Percentiles rank a stretch among this genome's conserved stretches.
phyloP scores from a whole-genome alignment of 2,797 vertebrate genomes.

The Chelon labrosus region DNA sequence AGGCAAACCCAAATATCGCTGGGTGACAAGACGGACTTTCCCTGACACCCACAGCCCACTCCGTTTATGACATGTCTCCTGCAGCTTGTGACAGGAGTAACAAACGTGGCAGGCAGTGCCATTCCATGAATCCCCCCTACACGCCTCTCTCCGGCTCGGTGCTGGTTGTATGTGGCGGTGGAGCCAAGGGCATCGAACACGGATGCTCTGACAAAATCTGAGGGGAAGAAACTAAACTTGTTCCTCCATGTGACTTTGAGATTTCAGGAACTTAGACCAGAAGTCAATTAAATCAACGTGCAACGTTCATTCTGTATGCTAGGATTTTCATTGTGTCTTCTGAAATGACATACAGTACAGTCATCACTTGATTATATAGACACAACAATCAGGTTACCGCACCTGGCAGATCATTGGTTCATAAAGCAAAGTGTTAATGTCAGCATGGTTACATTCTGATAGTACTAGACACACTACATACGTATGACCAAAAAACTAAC shows the following conservation, averaged over 20 bases:
- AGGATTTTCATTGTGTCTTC: neutral
- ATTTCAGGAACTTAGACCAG: slow-evolving; percentile 15
- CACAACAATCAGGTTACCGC: too few relatives aligned
- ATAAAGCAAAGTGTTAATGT: neutral
- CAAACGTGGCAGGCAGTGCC: slow-evolving; percentile 41
- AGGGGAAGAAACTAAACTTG: neutral
- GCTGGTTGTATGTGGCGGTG: slow-evolving; percentile 26
- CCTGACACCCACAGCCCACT: slow-evolving; percentile 57
- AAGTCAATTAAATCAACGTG: slow-evolving; percentile 9
- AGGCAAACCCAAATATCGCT: slow-evolving; percentile 25
- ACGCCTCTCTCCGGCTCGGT: slow-evolving; percentile 8
- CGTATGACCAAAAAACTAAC: too few relatives aligned
- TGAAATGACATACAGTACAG: neutral
- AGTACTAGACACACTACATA: too few relatives aligned
- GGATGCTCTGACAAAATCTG: slow-evolving; percentile 5
- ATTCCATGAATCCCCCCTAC: slow-evolving; percentile 37
- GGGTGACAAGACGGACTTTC: slow-evolving; percentile 46
- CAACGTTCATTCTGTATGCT: neutral
- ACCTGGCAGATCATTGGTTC: neutral
- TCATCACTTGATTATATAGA: too few relatives aligned
- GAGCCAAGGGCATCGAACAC: neutral
- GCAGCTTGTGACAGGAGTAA: slow-evolving; percentile 54
- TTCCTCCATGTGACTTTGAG: slow-evolving; percentile 1
- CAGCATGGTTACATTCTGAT: neutral
- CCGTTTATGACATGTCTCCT: slow-evolving; percentile 43